Base-by-base conservation (phyloP, 2,113 vertebrate species). In the Cyprinus carpio region DNA sequence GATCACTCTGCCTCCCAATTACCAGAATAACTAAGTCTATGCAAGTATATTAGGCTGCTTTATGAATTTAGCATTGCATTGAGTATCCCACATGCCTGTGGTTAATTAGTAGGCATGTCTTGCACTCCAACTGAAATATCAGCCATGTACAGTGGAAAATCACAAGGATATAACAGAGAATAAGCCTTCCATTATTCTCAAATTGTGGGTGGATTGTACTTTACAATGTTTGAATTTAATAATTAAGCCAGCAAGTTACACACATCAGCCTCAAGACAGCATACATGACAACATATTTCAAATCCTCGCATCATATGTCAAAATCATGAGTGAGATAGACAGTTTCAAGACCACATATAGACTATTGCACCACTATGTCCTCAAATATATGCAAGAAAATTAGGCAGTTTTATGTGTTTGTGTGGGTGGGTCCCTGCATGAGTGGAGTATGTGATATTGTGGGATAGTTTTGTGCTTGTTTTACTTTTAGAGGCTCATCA, bases 1-100 rank as follows among this genome's bases (percentile, higher is more conserved):
- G 96, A 82, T 9, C 40, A 67, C 8, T 25, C 62, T 46, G 79
- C 16, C 56, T 65, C 20, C 6, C 6, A 34, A 34, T 78, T 78
- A 78, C 12, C 75, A 37, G n/a, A 64, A 64, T 80, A 20, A 31
- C 18, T 20, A 27, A 18, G 8, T 71, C 1, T 40, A 12, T 34
- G 51, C 49, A 56, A 4, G 8, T 23, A 40, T 11, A 71, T 23
- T 0, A 11, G 34, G 69, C 23, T 72, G 6, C n/a, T 12, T 72
- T 72, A 40, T 2, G 4, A 12, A 71, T 71, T 40, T 40, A 71
- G 13, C 2, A 77, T 75, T 75, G 71, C 13, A 31, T 54, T 76
- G 75, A 2, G 16, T 76, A 76, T 31, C 40, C 20, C 40, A 46
- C 37, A 46, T 1, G 11, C 40, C 71, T 74, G 23, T 37, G 67